phyloP scores from a whole-genome alignment of 2,797 vertebrate species.

The Phaenicophaeus curvirostris region DNA sequence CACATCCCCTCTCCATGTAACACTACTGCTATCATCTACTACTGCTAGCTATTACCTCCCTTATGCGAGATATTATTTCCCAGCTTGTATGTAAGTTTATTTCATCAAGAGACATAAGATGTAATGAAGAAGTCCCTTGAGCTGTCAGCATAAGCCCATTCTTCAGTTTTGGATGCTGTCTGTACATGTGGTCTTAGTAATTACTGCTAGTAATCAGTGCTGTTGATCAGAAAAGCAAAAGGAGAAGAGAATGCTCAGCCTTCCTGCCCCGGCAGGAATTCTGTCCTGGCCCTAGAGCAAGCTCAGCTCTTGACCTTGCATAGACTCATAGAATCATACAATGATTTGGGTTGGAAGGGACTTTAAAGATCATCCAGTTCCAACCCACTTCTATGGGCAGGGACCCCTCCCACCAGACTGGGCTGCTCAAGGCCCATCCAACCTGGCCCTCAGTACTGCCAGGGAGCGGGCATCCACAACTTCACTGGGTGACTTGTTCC shows the following conservation, averaged over 20 bases:
- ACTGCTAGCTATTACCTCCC: neutral
- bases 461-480: too few relatives aligned
- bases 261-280: neutral
- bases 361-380: too few relatives aligned
- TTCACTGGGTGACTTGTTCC: too few relatives aligned
- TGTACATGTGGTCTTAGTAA: neutral
- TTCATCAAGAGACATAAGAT: neutral
- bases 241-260: neutral
- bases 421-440: too few relatives aligned
- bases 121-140: neutral
- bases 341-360: too few relatives aligned
- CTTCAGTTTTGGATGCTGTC: neutral
- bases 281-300: neutral
- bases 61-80: neutral
- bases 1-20: neutral
- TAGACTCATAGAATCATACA: too few relatives aligned
- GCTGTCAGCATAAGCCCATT: neutral
- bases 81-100: neutral
- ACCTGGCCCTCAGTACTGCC: too few relatives aligned
- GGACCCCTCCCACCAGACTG: too few relatives aligned
- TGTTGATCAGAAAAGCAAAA: neutral
- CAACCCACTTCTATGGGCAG: too few relatives aligned
- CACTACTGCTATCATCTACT: neutral
- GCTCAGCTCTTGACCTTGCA: neutral
- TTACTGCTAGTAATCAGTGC: neutral